Evolutionary conservation across 2,797 vertebrate genomes (phyloP).

Genomic region (Malurus leucopterus): DNA sequence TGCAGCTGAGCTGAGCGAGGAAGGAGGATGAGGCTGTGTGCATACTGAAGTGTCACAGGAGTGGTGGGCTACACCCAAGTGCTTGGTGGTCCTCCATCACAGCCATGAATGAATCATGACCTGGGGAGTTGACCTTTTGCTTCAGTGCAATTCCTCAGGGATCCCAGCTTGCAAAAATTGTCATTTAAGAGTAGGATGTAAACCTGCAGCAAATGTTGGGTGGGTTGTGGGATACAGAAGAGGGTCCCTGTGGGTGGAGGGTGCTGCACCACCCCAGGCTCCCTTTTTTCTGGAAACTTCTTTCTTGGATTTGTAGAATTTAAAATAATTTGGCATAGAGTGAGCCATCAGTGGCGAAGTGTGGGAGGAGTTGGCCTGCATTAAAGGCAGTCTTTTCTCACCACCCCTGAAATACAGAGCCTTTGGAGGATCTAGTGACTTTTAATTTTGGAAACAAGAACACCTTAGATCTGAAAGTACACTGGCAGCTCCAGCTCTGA

Average conservation of each 20-base stretch:
- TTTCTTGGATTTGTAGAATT: not conserved
- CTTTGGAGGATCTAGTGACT: slow-evolving; percentile 17
- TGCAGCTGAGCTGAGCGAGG: not conserved
- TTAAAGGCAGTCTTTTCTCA: slow-evolving; percentile 49
- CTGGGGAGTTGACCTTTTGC: not conserved
- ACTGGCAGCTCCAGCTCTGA: not conserved
- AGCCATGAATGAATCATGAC: accelerated
- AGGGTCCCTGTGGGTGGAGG: not conserved
- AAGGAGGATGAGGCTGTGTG: not conserved
- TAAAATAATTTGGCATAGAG: slow-evolving; percentile 33
- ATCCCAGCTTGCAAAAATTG: not conserved
- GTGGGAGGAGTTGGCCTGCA: slow-evolving; percentile 47
- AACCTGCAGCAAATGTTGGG: not conserved
- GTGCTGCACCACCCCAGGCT: not conserved
- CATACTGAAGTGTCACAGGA: accelerated
- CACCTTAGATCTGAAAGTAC: slow-evolving; percentile 29
- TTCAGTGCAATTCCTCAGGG: not conserved
- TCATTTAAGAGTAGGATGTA: not conserved
- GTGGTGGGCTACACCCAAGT: not conserved
- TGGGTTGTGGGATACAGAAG: not conserved
- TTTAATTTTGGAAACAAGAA: slow-evolving; percentile 40
- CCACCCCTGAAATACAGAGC: slow-evolving; percentile 7
- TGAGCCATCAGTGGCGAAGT: slow-evolving; percentile 27
- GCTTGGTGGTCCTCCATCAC: not conserved
- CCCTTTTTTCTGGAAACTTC: not conserved